Conservation (phyloP, 2,113 vertebrate species). For the Rhinoderma darwinii region DNA sequence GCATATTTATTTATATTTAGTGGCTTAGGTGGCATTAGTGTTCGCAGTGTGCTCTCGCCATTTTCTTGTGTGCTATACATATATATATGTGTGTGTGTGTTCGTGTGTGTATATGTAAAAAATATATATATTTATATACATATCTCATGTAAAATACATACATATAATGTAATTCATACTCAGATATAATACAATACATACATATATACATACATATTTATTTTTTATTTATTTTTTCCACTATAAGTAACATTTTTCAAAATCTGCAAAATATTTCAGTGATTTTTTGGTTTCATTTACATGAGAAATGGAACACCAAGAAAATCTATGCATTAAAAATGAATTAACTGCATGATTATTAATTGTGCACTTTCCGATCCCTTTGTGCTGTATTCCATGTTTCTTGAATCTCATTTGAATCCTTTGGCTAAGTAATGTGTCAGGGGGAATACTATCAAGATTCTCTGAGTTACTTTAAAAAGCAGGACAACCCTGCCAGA, state of each 20-base stretch:
- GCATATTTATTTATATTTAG: too few relatives aligned
- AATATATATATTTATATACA: too few relatives aligned
- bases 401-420: conserved; percentile 98
- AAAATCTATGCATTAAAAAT: conserved; percentile 91
- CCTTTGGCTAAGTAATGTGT: conserved; percentile 96
- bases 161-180: too few relatives aligned
- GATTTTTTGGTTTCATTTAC: conserved; percentile 24
- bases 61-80: too few relatives aligned
- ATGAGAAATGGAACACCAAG: conserved; percentile 71
- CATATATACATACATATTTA: too few relatives aligned
- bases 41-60: too few relatives aligned
- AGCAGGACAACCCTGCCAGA: conserved; percentile 90
- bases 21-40: too few relatives aligned
- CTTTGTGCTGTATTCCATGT: conserved; percentile 96
- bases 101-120: too few relatives aligned
- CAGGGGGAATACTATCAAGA: conserved; percentile 92
- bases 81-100: too few relatives aligned
- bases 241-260: not conserved
- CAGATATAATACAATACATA: too few relatives aligned
- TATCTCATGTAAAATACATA: too few relatives aligned
- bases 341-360: conserved; percentile 99
- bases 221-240: not conserved
- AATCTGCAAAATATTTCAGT: conserved; percentile 8
- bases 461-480: conserved; percentile 98
- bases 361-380: conserved; percentile 99